Evolutionary conservation across 1,140 invertebrate genomes (phyloP).

Genomic region (Drosophila guanche): DNA sequence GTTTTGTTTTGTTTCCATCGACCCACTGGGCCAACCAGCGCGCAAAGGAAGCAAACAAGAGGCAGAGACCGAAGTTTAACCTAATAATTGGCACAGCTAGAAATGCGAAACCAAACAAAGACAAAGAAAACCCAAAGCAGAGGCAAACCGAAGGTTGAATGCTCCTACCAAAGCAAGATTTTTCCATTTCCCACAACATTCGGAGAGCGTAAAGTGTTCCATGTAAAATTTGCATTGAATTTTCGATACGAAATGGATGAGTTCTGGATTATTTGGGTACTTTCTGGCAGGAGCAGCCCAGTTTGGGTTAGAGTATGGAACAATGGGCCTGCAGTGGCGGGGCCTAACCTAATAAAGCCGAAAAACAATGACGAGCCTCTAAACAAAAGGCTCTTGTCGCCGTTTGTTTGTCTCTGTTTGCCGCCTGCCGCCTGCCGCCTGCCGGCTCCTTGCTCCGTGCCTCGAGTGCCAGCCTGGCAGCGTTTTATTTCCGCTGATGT

Average conservation of each 20-base stretch:
- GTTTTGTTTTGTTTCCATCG: no score
- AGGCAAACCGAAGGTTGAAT: conserved; percentile 13
- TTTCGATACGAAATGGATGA: background rate
- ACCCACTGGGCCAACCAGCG: no score
- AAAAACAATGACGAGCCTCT: conserved; percentile 73
- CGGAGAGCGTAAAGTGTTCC: background rate
- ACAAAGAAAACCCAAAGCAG: background rate
- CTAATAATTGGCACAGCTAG: conserved; percentile 47
- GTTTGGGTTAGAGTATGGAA: conserved; percentile 14
- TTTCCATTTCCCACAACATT: background rate
- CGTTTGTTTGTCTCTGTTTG: conserved; percentile 41
- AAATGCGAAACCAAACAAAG: background rate
- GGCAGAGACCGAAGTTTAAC: conserved; percentile 47
- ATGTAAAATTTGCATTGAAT: background rate
- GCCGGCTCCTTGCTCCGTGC: conserved; percentile 46
- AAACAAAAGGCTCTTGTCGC: conserved; percentile 66
- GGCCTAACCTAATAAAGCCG: conserved; percentile 79
- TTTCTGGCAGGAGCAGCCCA: background rate
- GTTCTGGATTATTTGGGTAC: background rate
- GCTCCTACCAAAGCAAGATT: background rate
- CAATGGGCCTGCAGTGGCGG: conserved; percentile 36
- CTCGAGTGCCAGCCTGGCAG: conserved; percentile 79
- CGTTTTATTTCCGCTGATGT: conserved; percentile 83
- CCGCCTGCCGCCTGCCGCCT: conserved; percentile 1
- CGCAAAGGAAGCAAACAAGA: conserved; percentile 44